phyloP scores from a whole-genome alignment of 2,888 invertebrate genomes.

The Troides aeacus region DNA sequence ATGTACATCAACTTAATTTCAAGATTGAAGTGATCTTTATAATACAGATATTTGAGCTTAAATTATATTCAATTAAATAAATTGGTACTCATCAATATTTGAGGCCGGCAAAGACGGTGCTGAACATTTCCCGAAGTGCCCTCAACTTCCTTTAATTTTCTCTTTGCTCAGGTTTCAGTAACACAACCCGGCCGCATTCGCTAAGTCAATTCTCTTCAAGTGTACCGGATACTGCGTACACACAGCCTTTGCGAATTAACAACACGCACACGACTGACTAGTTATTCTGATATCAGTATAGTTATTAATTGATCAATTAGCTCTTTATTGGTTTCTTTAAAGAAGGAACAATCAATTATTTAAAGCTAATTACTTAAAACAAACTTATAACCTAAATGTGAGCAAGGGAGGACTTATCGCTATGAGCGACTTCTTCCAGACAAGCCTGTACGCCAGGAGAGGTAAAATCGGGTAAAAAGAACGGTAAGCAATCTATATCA shows the following conservation, averaged over 20 bases:
- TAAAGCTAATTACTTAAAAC: too few species aligned
- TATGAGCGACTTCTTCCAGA: too few species aligned
- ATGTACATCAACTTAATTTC: background rate
- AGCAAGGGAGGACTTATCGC: too few species aligned
- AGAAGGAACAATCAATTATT: too few species aligned
- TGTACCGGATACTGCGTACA: background rate
- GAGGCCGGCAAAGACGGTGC: background rate
- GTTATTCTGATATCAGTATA: background rate
- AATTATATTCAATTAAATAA: background rate
- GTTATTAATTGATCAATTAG: background rate
- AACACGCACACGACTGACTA: background rate
- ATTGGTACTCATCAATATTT: background rate
- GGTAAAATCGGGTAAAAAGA: too few species aligned
- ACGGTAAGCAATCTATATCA: too few species aligned
- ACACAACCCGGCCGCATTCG: conserved; percentile 1
- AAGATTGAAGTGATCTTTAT: background rate
- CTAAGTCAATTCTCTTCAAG: conserved; percentile 18
- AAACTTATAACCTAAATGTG: too few species aligned
- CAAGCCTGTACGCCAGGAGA: too few species aligned
- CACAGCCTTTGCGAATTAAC: too few species aligned
- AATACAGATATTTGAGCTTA: background rate
- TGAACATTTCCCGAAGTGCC: background rate
- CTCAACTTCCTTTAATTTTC: conserved; percentile 15
- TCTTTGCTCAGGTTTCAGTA: conserved; percentile 8
- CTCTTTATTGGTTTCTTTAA: too few species aligned